Percentiles rank a stretch among this genome's conserved stretches.
Evolutionary conservation across 2,888 invertebrate genomes (phyloP).

Genomic region (Tenodera sinensis): DNA sequence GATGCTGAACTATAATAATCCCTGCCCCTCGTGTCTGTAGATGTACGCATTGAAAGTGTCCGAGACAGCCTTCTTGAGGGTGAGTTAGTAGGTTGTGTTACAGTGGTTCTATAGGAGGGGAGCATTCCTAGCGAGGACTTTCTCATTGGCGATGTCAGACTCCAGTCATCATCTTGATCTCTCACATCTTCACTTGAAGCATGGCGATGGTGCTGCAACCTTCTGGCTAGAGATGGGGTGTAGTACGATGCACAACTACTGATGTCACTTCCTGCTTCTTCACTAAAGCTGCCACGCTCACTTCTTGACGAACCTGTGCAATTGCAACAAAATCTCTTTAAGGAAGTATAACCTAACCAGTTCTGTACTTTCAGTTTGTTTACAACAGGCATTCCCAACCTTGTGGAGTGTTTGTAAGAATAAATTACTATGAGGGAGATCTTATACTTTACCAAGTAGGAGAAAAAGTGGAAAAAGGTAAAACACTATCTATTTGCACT

Average conservation of each 20-base stretch:
- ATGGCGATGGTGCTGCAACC: slow-evolving; percentile 33
- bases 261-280: not conserved
- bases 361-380: too few species aligned
- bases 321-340: not conserved
- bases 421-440: too few species aligned
- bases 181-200: not conserved
- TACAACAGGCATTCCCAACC: too few species aligned
- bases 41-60: slow-evolving; percentile 1
- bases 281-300: slow-evolving; percentile 5
- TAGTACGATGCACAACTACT: slow-evolving; percentile 34
- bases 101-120: not conserved
- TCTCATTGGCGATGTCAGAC: not conserved
- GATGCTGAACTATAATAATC: not conserved
- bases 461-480: too few species aligned
- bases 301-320: slow-evolving; percentile 8
- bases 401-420: too few species aligned
- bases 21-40: not conserved
- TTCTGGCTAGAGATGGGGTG: slow-evolving; percentile 43
- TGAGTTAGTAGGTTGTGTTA: not conserved
- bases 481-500: too few species aligned
- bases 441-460: too few species aligned
- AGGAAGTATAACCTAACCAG: not conserved
- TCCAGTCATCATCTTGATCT: not conserved
- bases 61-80: not conserved
- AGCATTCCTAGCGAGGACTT: not conserved